These are phyloP conservation scores for Pinctada fucata DNA, from an alignment of 2,888 invertebrate genomes.

Conservation along the genomic window DNA sequence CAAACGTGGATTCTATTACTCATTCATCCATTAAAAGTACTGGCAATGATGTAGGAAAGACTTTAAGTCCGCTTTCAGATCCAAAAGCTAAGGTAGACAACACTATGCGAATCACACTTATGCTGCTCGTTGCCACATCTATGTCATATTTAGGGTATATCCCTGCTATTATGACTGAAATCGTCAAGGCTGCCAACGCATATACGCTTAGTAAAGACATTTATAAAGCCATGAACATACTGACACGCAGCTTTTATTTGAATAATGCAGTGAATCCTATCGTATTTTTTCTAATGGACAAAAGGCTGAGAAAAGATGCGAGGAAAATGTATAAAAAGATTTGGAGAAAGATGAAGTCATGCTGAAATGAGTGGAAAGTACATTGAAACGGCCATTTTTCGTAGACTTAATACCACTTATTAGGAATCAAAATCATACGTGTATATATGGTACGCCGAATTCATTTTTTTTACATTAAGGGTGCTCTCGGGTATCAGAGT, in stretches of 20 bases:
- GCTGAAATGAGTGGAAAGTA: no score
- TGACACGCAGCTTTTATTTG: not conserved
- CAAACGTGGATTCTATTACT: no score
- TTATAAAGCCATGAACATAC: not conserved
- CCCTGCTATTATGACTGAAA: not conserved
- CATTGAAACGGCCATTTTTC: no score
- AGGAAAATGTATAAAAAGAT: not conserved
- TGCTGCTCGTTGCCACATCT: constrained; percentile 11
- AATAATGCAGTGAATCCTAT: constrained; percentile 11
- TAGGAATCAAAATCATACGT: no score
- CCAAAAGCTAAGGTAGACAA: not conserved
- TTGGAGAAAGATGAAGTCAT: not conserved
- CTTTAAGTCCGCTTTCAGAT: not conserved
- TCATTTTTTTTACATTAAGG: no score
- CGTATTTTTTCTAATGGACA: constrained; percentile 12
- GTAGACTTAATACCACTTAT: no score
- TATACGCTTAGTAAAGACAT: not conserved
- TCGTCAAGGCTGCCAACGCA: not conserved
- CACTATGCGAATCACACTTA: constrained; percentile 6
- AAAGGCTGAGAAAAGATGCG: constrained; percentile 2
- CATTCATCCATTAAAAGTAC: not conserved
- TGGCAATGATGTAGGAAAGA: not conserved
- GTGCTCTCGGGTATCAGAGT: no score
- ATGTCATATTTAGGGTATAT: constrained; percentile 20
- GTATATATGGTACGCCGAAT: no score